A percentile compares a stretch with the other conserved stretches of the same genome.
Evolutionary conservation across 2,797 vertebrate species (phyloP).

Genomic region (Sorex maritimensis): DNA sequence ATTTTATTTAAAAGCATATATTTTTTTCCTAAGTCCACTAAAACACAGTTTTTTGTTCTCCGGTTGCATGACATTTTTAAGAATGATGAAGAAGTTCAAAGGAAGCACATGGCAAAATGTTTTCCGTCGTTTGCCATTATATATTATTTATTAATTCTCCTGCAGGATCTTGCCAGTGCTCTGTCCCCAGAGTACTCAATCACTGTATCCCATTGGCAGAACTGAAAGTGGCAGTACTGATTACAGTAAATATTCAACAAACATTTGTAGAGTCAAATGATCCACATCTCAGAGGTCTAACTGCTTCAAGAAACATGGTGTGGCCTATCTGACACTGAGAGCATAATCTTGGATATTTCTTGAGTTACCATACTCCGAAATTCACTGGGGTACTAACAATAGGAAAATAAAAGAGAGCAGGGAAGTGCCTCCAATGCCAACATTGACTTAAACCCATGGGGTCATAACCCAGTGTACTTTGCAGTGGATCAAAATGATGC

Average conservation of each 20-base stretch:
- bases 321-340: neutral
- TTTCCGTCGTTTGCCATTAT: slow-evolving; percentile 10
- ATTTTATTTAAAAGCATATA: neutral
- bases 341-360: neutral
- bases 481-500: too few relatives aligned
- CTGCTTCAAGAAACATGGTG: neutral
- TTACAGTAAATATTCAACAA: neutral
- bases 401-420: neutral
- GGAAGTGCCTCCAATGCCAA: neutral
- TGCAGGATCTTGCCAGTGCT: neutral
- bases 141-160: slow-evolving; percentile 16
- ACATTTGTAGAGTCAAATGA: neutral
- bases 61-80: neutral
- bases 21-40: neutral
- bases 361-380: neutral
- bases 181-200: neutral
- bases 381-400: neutral
- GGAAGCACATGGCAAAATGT: neutral
- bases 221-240: neutral
- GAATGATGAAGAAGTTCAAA: neutral
- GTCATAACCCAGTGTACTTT: neutral
- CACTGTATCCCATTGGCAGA: neutral
- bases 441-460: neutral
- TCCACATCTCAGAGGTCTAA: neutral
- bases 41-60: neutral